Evolutionary conservation across 2,888 invertebrate genomes (phyloP).

Genomic region (Geotrupes spiniger): DNA sequence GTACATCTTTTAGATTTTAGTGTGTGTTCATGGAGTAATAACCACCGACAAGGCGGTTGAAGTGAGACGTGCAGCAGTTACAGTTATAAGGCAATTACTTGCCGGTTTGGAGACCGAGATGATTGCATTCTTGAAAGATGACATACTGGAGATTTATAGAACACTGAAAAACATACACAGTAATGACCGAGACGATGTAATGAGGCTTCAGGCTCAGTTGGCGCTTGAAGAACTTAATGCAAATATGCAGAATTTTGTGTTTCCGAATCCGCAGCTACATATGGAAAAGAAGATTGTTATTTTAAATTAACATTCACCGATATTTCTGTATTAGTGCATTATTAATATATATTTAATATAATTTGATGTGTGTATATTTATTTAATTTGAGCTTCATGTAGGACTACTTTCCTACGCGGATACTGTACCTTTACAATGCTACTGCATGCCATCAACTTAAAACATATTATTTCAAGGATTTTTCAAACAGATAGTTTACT

Average conservation of each 20-base stretch:
- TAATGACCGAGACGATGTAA: conserved; percentile 64
- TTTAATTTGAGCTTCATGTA: too few species aligned
- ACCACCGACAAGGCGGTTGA: conserved; percentile 68
- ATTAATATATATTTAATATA: too few species aligned
- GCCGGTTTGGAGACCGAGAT: conserved; percentile 72
- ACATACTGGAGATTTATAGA: conserved; percentile 68
- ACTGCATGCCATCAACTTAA: too few species aligned
- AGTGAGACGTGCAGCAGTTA: conserved; percentile 74
- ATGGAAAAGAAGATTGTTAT: conserved; percentile 39
- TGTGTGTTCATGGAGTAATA: conserved; percentile 66
- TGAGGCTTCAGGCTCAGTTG: conserved; percentile 72
- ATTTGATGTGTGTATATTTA: too few species aligned
- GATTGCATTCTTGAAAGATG: conserved; percentile 63
- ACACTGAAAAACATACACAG: conserved; percentile 64
- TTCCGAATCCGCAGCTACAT: conserved; percentile 32
- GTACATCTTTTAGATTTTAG: conserved; percentile 60
- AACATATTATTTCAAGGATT: too few species aligned
- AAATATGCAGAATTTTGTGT: conserved; percentile 53
- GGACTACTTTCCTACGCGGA: too few species aligned
- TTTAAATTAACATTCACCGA: conserved; percentile 14
- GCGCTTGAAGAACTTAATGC: conserved; percentile 75
- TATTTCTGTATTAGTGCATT: too few species aligned
- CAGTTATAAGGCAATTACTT: conserved; percentile 71
- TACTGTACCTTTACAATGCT: too few species aligned
- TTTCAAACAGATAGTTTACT: too few species aligned